Evolutionary conservation across 2,888 invertebrate genomes (phyloP), one percentile per base, ranked within the genome.

Genomic region (Ommatoiulus sabulosus): DNA sequence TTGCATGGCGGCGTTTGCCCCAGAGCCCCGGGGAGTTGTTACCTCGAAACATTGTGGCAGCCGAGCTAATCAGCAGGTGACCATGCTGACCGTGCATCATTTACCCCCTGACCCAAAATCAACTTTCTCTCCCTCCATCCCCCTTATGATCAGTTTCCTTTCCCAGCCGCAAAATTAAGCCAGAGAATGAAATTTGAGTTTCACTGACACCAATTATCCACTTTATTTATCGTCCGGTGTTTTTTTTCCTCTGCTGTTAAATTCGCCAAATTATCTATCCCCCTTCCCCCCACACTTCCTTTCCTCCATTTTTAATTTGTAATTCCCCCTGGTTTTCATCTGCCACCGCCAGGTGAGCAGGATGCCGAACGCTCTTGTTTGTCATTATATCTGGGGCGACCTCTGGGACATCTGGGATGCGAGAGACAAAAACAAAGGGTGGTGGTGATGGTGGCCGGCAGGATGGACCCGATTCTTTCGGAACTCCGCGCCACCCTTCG

Each of bases 101-200:
- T 72, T 72, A 72, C 72, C 72, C 72, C 72, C n/a, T 72, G 72
- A 72, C 72, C 72, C 72, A 72, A 72, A 72, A 72, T 72, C 20
- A 4, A n/a, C 72, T 20, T 52, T 52, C 52, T 2, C 24, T 24
- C 72, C 72, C 72, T 6, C 3, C n/a, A 12, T 7, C n/a, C 12
- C 6, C 63, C 10, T 8, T 17, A 63, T 24, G 72, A 5, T 72
- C 72, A 24, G 10, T 24, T 72, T 72, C 72, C 72, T 72, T 20
- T 72, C 24, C 72, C 5, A 72, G 24, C 20, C 7, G 10, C 72
- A 8, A 72, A 72, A 52, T 52, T 52, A 52, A 15, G 52, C 52
- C 12, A 17, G 52, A 17, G 52, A 52, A 72, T 72, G 72, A n/a
- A 72, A 20, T 72, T 72, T 72, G n/a, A 20, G 72, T 72, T 72